Conservation (phyloP, 1,140 invertebrate genomes). For the Drosophila pruinosa region DNA sequence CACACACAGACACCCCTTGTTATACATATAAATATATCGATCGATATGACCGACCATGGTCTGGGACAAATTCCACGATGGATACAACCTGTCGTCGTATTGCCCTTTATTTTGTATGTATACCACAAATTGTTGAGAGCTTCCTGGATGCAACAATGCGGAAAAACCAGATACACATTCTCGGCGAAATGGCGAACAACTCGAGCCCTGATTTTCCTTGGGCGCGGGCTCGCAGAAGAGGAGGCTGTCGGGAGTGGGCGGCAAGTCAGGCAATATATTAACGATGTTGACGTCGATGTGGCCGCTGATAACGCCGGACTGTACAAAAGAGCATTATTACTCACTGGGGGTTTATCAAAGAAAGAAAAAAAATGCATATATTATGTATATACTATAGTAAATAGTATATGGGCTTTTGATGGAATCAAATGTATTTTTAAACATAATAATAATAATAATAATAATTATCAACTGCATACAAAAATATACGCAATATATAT, state of each 20-base stretch:
- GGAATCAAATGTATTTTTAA: constrained; percentile 44
- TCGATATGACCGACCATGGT: constrained; percentile 60
- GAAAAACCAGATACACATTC: constrained; percentile 37
- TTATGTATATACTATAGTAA: background rate
- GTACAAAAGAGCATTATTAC: background rate
- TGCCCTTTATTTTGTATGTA: constrained; percentile 55
- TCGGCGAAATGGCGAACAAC: too few relatives aligned
- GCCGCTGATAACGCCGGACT: background rate
- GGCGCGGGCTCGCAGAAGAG: too few relatives aligned
- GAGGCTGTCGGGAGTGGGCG: background rate
- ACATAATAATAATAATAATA: constrained; percentile 24
- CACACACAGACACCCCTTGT: background rate
- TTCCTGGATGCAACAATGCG: constrained; percentile 54
- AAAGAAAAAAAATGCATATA: background rate
- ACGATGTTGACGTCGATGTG: too few relatives aligned
- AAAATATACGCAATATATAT: constrained; percentile 59
- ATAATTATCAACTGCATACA: constrained; percentile 56
- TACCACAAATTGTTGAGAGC: constrained; percentile 17
- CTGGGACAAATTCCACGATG: constrained; percentile 74
- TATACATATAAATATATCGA: constrained; percentile 34
- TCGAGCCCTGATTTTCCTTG: background rate
- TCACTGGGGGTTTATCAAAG: background rate
- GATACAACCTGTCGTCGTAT: constrained; percentile 52
- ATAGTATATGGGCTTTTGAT: too few relatives aligned
- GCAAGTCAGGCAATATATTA: background rate